A percentile compares a stretch with the other conserved stretches of the same genome.
Evolutionary conservation across 2,113 vertebrate species (phyloP).

Genomic region (Pseudolaguvia tuberculata): DNA sequence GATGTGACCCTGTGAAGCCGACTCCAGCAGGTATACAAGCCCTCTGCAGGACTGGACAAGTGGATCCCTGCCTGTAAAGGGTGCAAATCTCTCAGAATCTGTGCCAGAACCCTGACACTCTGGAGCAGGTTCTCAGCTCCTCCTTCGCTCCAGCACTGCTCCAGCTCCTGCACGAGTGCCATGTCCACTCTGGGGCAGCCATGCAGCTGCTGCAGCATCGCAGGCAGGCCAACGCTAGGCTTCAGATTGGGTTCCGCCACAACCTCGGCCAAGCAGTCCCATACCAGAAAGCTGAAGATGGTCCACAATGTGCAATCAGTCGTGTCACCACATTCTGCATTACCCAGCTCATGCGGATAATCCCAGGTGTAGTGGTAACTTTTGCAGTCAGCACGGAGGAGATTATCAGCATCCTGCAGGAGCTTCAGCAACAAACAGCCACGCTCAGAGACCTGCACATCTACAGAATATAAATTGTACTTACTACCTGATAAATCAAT

Average conservation of each 20-base stretch:
- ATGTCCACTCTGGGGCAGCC: slow-evolving; percentile 35
- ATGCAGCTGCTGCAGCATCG: slow-evolving; percentile 38
- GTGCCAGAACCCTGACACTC: slow-evolving; percentile 48
- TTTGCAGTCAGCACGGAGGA: slow-evolving; percentile 27
- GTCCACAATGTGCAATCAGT: slow-evolving; percentile 23
- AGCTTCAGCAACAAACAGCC: slow-evolving; percentile 50
- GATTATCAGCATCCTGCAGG: slow-evolving; percentile 46
- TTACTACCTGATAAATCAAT: too few relatives aligned
- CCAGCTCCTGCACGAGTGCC: slow-evolving; percentile 47
- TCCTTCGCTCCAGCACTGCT: slow-evolving; percentile 50
- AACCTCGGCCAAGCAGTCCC: slow-evolving; percentile 52
- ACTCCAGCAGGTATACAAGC: slow-evolving; percentile 44
- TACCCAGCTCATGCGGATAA: slow-evolving; percentile 27
- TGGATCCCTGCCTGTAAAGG: slow-evolving; percentile 33
- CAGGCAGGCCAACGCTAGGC: slow-evolving; percentile 15
- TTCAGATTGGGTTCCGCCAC: slow-evolving; percentile 47
- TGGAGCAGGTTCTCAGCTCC: slow-evolving; percentile 42
- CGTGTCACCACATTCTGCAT: not conserved
- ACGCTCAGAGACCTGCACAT: slow-evolving; percentile 50
- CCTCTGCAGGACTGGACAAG: slow-evolving; percentile 37
- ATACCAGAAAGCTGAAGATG: slow-evolving; percentile 53
- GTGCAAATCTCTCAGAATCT: slow-evolving; percentile 52
- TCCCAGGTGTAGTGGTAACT: slow-evolving; percentile 19
- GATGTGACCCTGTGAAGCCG: slow-evolving; percentile 51
- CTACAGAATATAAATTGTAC: too few relatives aligned